Evolutionary conservation across 2,888 invertebrate genomes (phyloP), one percentile per base, ranked within the genome.

Genomic region (Pammene aurita): DNA sequence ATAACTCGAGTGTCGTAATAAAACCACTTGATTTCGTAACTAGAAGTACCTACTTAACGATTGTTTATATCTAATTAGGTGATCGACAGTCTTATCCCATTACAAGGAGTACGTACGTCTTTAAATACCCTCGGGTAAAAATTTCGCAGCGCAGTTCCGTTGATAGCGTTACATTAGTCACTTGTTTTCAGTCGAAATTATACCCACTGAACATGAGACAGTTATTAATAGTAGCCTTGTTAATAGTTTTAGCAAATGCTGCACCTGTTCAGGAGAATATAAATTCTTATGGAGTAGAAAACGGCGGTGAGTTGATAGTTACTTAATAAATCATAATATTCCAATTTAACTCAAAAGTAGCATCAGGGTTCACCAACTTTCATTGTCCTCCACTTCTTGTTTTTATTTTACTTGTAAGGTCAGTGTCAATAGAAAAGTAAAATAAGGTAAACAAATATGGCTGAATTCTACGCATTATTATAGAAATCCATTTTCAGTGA

Each of bases 31-130:
- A 77, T 80, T 81, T 83, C 76, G 78, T 82, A 84, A 85, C 78
- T 77, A 78, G 72, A n/a, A n/a, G n/a, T n/a, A 74, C 70, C 72
- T 76, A 74, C 73, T 72, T 70, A 69, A 76, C 80, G 83, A 82
- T 83, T 82, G 76, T 77, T 80, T 82, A 82, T 86, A 84, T 85
- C 83, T 88, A 89, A 89, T 87, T 86, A 84, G 85, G 85, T 79
- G 84, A 87, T 84, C 77, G 82, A 82, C 83, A 78, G 77, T 76
- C 71, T 80, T 76, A 73, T 82, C 80, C 82, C 78, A 78, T 80
- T 82, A 81, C 78, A 69, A 58, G 44, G 58, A 63, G 60, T 73
- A 76, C 34, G 26, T 7, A 54, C 50, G 72, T 70, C 66, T 72
- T 75, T 77, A 78, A 73, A 77, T 73, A 75, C 66, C 54, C 35